Base-by-base conservation (phyloP, 2,113 vertebrate genomes). In the Apteryx owenii region DNA sequence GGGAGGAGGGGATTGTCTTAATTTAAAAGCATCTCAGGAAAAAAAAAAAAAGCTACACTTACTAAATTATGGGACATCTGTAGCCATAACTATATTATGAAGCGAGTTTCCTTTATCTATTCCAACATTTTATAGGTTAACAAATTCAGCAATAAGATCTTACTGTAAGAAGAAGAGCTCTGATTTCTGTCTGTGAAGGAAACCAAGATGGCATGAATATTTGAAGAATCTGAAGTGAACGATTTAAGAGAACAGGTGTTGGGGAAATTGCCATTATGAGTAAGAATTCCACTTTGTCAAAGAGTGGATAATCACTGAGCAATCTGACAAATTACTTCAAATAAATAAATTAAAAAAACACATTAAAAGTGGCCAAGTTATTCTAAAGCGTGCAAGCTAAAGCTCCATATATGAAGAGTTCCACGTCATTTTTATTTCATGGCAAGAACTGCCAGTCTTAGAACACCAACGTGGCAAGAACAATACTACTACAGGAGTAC, bases 161-260 rank as follows among this genome's bases (percentile, higher is more conserved):
- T 75, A 75, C 94, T 95, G 93, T 89, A 93, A 89, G 91, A 93
- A 96, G 94, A 94, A 87, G 95, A 96, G 92, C 71, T 97, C 66
- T 96, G 96, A 88, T 94, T 97, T 93, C 89, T 97, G 94, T 82
- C 95, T 95, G 95, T 89, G 94, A 96, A 93, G 96, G 95, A 88
- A 97, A 94, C 93, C 97, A 95, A 97, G 93, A 42, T 80, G 90
- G 53, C 64, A 95, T 92, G 92, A 95, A 95, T 77, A 58, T 88
- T 92, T 95, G 93, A 78, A 95, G 92, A 82, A 95, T 91, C 81
- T 94, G 94, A 95, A 95, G 94, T 26, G 91, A 97, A 87, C 2
- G 3, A 94, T 96, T 87, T 85, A 77, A 96, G 87, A 92, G 95
- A 92, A 95, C 62, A 94, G 71, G 23, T 70, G 89, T 80, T 94